Evolutionary conservation across 2,113 vertebrate species (phyloP).

Genomic region (Sylvilagus bachmani): DNA sequence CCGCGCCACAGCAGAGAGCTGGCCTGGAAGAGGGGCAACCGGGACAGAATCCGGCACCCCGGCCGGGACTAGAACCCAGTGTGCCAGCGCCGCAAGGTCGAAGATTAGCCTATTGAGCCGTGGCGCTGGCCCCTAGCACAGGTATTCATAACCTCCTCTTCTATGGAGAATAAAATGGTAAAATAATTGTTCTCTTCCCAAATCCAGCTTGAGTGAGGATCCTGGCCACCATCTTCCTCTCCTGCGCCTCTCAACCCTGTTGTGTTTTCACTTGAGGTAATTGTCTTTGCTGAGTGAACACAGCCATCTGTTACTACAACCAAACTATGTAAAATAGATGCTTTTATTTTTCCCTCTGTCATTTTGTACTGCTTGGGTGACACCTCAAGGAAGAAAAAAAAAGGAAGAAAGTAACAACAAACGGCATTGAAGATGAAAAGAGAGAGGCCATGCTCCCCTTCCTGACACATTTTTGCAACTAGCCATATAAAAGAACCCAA

Average conservation of each 20-base stretch:
- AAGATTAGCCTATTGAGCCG: too few species aligned
- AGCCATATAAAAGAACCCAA: neutral
- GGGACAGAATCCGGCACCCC: too few species aligned
- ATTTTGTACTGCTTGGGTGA: constrained; percentile 69
- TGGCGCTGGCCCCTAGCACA: too few species aligned
- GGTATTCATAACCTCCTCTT: too few species aligned
- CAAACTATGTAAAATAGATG: constrained; percentile 58
- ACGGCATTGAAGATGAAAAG: constrained; percentile 58
- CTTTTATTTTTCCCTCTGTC: constrained; percentile 62
- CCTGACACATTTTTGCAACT: constrained; percentile 33
- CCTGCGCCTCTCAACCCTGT: constrained; percentile 17
- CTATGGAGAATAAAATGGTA: neutral
- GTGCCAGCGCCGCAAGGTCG: too few species aligned
- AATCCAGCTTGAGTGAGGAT: neutral
- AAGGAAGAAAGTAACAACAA: constrained; percentile 67
- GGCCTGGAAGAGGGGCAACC: too few species aligned
- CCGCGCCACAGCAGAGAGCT: too few species aligned
- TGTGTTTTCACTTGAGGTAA: constrained; percentile 56
- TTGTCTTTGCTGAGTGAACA: constrained; percentile 69
- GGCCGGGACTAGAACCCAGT: too few species aligned
- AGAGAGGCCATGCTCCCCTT: constrained; percentile 41
- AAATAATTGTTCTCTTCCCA: neutral
- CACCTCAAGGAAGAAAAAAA: constrained; percentile 58
- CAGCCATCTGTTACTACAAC: constrained; percentile 63
- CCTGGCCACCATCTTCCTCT: constrained; percentile 4